Conservation (phyloP, 2,888 invertebrate species). For the Drosophila robusta region DNA sequence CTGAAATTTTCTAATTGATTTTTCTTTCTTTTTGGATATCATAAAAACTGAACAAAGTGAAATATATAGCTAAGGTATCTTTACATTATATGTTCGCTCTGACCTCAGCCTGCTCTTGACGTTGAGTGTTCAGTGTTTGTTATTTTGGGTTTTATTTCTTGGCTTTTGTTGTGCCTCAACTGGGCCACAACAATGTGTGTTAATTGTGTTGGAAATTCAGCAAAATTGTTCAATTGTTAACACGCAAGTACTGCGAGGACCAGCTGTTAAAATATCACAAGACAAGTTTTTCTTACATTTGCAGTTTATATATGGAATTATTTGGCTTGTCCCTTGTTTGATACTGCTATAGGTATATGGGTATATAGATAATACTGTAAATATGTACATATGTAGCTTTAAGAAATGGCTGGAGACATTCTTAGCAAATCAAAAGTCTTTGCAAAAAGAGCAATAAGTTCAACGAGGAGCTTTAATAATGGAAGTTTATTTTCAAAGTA, state of each 20-base stretch:
- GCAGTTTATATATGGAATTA: too few relatives aligned
- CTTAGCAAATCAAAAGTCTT: too few relatives aligned
- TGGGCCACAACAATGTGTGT: slow-evolving; percentile 5
- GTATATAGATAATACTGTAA: too few relatives aligned
- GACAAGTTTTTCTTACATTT: too few relatives aligned
- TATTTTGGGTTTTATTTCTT: neutral
- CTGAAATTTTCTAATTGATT: slow-evolving; percentile 7
- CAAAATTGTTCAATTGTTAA: slow-evolving; percentile 6
- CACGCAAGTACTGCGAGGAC: neutral
- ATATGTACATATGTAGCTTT: too few relatives aligned
- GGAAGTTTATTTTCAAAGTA: too few relatives aligned
- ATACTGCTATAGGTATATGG: too few relatives aligned
- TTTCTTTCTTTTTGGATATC: neutral
- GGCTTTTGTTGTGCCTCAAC: slow-evolving; percentile 12
- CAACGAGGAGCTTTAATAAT: too few relatives aligned
- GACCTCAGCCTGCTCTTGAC: slow-evolving; percentile 8
- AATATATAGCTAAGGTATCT: neutral
- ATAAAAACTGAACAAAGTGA: neutral
- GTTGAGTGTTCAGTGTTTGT: slow-evolving; percentile 5
- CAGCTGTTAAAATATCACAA: neutral
- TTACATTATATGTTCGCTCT: neutral
- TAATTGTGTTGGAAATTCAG: slow-evolving; percentile 16
- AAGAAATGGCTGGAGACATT: too few relatives aligned
- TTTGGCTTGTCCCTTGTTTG: too few relatives aligned
- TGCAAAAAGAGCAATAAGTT: too few relatives aligned